Conservation (phyloP, 2,888 invertebrate species). For the Belgica antarctica region DNA sequence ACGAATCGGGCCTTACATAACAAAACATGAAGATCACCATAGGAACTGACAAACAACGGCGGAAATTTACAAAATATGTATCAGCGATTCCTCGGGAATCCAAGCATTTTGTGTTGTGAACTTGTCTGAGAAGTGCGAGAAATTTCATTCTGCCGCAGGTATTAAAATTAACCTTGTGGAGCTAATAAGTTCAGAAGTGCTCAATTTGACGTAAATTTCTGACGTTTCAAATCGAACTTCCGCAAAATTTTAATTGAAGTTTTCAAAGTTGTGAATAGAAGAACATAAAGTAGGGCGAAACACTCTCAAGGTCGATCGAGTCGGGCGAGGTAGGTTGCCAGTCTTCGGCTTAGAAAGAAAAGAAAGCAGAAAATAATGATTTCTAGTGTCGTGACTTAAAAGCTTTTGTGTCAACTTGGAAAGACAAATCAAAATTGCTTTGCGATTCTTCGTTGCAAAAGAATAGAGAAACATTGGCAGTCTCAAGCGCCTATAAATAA, state of each 20-base stretch:
- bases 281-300: too few relatives aligned
- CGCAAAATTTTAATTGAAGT: background rate
- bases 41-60: constrained; percentile 33
- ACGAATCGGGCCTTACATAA: constrained; percentile 23
- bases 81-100: background rate
- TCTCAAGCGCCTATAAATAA: constrained; percentile 26
- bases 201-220: background rate
- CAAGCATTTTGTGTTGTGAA: background rate
- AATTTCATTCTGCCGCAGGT: background rate
- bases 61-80: constrained; percentile 17
- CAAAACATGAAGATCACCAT: background rate
- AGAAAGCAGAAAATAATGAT: background rate
- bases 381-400: background rate
- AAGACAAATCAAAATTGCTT: background rate
- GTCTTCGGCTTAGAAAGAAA: background rate
- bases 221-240: background rate
- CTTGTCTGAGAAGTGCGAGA: constrained; percentile 8
- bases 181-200: background rate
- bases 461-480: too few relatives aligned
- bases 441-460: too few relatives aligned
- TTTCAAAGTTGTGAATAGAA: too few relatives aligned
- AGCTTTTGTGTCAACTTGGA: background rate
- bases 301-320: background rate
- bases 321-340: too few relatives aligned
- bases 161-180: background rate